These are phyloP conservation scores for Caenorhabditis sp. DNA, from an alignment of 2,888 invertebrate species.

Conservation along the genomic window DNA sequence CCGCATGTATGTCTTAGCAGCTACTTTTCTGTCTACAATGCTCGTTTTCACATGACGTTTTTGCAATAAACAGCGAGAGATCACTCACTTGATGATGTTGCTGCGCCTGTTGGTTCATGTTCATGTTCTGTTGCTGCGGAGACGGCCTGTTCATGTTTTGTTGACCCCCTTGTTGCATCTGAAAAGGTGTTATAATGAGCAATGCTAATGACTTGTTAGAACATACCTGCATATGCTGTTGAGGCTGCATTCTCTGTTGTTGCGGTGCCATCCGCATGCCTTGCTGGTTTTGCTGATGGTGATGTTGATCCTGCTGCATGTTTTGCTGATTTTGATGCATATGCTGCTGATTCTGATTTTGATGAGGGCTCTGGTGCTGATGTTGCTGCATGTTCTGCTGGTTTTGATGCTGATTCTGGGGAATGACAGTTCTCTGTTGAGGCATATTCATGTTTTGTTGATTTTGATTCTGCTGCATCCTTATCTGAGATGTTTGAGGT, in stretches of 20 bases:
- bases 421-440: not conserved
- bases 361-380: not conserved
- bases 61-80: no score
- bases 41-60: not conserved
- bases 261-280: slow-evolving; percentile 12
- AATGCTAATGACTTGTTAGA: not conserved
- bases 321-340: slow-evolving; percentile 11
- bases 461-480: slow-evolving; percentile 26
- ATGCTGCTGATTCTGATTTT: not conserved
- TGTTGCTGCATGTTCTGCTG: slow-evolving; percentile 5
- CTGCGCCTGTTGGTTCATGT: not conserved
- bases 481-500: slow-evolving; percentile 20
- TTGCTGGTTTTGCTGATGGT: slow-evolving; percentile 6
- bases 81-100: slow-evolving; percentile 13
- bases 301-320: not conserved
- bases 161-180: slow-evolving; percentile 26
- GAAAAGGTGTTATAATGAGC: not conserved
- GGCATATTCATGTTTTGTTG: slow-evolving; percentile 22
- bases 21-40: no score
- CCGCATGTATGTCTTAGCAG: no score
- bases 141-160: slow-evolving; percentile 13
- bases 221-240: slow-evolving; percentile 20
- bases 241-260: slow-evolving; percentile 10
- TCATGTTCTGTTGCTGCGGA: not conserved
- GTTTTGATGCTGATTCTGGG: not conserved